Evolutionary conservation across 2,113 vertebrate genomes (phyloP).

Genomic region (Xenopus laevis): DNA sequence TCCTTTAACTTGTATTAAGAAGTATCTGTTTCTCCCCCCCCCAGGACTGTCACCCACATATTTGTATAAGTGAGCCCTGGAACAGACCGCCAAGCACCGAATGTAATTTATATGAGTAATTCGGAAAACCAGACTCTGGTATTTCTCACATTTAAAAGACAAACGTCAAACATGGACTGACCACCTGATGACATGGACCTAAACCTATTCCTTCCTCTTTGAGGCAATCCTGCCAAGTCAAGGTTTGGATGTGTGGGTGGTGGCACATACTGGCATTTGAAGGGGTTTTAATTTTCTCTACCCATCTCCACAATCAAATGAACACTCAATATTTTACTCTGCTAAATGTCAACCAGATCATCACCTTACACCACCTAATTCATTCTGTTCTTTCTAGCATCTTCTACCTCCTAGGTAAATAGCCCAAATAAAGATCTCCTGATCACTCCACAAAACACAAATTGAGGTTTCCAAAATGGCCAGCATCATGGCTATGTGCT

Average conservation of each 20-base stretch:
- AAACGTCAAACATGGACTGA: not conserved
- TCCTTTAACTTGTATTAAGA: too few species aligned
- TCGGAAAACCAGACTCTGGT: not conserved
- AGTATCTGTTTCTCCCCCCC: not conserved
- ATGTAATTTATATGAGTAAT: conserved; percentile 1
- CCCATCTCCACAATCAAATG: not conserved
- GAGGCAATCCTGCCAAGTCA: not conserved
- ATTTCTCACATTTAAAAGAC: not conserved
- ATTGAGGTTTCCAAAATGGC: not conserved
- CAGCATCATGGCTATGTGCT: not conserved
- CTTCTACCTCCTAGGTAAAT: too few species aligned
- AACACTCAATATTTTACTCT: not conserved
- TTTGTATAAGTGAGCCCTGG: conserved; percentile 58
- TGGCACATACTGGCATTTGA: not conserved
- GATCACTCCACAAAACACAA: not conserved
- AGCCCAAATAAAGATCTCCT: too few species aligned
- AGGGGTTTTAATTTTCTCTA: not conserved
- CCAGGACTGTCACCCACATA: conserved; percentile 71
- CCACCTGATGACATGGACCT: not conserved
- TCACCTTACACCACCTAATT: conserved; percentile 4
- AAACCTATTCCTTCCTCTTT: not conserved
- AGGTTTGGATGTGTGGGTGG: not conserved
- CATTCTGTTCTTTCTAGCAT: not conserved
- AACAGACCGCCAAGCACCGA: not conserved
- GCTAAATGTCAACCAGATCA: not conserved